Conservation (phyloP, 1,140 invertebrate genomes). For the Popillia japonica region DNA sequence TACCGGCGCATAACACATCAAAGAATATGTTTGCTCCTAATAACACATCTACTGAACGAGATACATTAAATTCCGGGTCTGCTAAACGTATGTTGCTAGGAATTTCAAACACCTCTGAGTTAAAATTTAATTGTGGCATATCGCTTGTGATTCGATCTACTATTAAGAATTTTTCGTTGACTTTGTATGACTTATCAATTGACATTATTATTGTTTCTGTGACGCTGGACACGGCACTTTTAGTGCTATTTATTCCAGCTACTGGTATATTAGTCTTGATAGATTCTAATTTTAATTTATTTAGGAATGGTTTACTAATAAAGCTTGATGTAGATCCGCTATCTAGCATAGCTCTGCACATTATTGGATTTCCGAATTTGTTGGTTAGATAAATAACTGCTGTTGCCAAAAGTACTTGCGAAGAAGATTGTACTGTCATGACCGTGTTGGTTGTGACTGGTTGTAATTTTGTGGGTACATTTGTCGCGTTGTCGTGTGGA, state of each 20-base stretch:
- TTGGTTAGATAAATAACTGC: neutral
- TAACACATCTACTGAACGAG: neutral
- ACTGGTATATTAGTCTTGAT: neutral
- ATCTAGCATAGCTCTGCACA: too few species aligned
- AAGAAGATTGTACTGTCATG: neutral
- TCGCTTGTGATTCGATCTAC: neutral
- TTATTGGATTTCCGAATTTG: neutral
- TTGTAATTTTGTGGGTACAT: neutral
- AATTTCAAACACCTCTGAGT: neutral
- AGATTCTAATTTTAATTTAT: neutral
- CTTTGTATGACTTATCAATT: neutral
- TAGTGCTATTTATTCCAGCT: neutral
- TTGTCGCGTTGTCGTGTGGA: neutral
- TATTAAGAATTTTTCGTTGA: conserved; percentile 13
- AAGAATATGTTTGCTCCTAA: neutral
- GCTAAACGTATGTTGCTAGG: too few species aligned
- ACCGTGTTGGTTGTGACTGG: neutral
- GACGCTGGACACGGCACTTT: neutral
- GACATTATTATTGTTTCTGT: neutral
- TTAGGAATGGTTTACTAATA: neutral
- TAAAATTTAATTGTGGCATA: too few species aligned
- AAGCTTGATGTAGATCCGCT: neutral
- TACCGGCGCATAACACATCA: neutral
- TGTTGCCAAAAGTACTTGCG: conserved; percentile 1
- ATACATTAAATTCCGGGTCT: too few species aligned